These are phyloP conservation scores for Astur gentilis DNA, from an alignment of 2,113 vertebrate species.

Conservation along the genomic window DNA sequence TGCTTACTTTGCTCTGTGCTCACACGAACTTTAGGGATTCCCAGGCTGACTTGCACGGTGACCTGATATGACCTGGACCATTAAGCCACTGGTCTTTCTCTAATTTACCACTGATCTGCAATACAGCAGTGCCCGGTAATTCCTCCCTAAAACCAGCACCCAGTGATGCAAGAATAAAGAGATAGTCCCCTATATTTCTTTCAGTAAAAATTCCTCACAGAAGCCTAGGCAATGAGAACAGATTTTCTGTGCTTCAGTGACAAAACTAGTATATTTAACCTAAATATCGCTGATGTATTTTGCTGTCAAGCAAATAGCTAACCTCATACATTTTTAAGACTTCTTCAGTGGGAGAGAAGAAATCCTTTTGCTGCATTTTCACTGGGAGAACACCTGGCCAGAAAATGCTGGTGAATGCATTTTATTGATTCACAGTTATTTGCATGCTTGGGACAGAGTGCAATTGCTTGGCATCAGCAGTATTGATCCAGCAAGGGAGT, in stretches of 20 bases:
- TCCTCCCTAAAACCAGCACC: neutral
- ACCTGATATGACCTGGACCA: neutral
- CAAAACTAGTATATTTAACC: neutral
- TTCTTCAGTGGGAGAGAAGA: neutral
- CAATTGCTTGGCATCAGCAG: neutral
- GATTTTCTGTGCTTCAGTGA: neutral
- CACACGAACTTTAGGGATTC: neutral
- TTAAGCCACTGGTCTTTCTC: neutral
- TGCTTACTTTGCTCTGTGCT: neutral
- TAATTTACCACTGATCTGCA: too few species aligned
- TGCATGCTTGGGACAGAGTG: neutral
- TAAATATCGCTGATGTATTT: neutral
- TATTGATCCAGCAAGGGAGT: neutral
- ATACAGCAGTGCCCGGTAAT: neutral
- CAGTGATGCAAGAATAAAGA: accelerated
- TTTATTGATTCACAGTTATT: neutral
- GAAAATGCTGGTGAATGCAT: neutral
- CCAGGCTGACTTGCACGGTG: neutral
- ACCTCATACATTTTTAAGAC: neutral
- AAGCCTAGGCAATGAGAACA: neutral
- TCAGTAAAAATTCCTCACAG: neutral
- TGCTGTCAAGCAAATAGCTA: neutral
- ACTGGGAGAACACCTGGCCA: neutral
- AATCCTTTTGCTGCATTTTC: neutral
- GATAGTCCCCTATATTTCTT: neutral